These are phyloP conservation scores for Drosophila mercatorum DNA, from an alignment of 2,888 invertebrate genomes.

Conservation along the genomic window DNA sequence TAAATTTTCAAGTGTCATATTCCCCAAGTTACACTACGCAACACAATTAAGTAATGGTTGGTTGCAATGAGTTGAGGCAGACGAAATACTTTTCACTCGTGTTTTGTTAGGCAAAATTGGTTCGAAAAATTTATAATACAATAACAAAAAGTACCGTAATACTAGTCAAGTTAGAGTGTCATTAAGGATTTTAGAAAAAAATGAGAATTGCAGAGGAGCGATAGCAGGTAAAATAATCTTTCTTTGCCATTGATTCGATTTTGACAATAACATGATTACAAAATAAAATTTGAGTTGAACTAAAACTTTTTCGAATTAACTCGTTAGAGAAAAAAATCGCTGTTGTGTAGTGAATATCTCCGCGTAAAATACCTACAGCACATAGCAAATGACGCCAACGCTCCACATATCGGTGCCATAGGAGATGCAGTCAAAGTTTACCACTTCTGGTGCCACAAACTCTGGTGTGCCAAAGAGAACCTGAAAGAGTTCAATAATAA, in stretches of 20 bases:
- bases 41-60: background rate
- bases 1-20: slow-evolving; percentile 46
- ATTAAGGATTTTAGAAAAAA: too few relatives aligned
- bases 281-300: background rate
- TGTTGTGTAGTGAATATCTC: background rate
- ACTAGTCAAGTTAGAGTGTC: too few relatives aligned
- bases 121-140: too few relatives aligned
- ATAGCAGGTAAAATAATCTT: too few relatives aligned
- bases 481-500: slow-evolving; percentile 50
- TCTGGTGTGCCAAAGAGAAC: slow-evolving; percentile 99
- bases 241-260: background rate
- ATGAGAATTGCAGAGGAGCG: too few relatives aligned
- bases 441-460: slow-evolving; percentile 99
- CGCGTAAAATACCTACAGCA: slow-evolving; percentile 92
- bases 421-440: slow-evolving; percentile 98
- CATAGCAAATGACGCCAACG: slow-evolving; percentile 98
- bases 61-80: too few relatives aligned
- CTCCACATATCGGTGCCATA: slow-evolving; percentile 99
- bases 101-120: too few relatives aligned
- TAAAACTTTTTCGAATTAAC: background rate
- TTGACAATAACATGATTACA: background rate
- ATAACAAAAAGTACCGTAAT: too few relatives aligned
- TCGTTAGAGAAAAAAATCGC: background rate
- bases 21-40: background rate
- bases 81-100: too few relatives aligned